Evolutionary conservation across 2,113 vertebrate species (phyloP).

Genomic region (Trematocara unimaculatum): DNA sequence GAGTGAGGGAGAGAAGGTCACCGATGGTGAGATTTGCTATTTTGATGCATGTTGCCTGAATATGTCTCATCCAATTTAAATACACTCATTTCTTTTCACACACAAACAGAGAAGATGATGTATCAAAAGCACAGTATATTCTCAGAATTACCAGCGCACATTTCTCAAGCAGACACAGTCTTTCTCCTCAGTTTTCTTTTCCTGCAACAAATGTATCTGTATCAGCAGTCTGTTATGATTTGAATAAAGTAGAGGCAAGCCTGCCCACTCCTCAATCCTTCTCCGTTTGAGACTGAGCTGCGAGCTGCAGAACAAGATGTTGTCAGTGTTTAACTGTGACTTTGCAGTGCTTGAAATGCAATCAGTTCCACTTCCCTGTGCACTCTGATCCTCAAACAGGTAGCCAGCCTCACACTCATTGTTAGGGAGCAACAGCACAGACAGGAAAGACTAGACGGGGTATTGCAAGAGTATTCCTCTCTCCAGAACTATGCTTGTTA

Average conservation of each 20-base stretch:
- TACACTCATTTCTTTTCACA: background rate
- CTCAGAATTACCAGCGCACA: background rate
- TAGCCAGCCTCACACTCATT: background rate
- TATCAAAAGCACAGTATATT: background rate
- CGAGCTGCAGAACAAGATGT: background rate
- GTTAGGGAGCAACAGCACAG: background rate
- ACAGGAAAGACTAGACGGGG: background rate
- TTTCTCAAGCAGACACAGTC: background rate
- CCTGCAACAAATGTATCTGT: background rate
- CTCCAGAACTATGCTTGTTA: background rate
- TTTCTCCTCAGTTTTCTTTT: background rate
- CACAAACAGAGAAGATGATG: background rate
- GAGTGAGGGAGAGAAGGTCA: background rate
- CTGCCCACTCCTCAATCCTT: background rate
- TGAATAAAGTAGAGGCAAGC: background rate
- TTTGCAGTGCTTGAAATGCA: conserved; percentile 28
- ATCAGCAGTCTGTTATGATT: background rate
- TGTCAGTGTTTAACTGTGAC: conserved; percentile 12
- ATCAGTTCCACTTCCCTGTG: conserved; percentile 26
- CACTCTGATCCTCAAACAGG: background rate
- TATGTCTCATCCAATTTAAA: conserved; percentile 50
- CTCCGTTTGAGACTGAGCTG: background rate
- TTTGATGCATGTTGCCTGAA: conserved; percentile 40
- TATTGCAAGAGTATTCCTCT: background rate
- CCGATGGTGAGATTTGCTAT: conserved; percentile 44